These are phyloP conservation scores for Eupithecia inturbata DNA, from an alignment of 2,888 invertebrate genomes.

Conservation along the genomic window DNA sequence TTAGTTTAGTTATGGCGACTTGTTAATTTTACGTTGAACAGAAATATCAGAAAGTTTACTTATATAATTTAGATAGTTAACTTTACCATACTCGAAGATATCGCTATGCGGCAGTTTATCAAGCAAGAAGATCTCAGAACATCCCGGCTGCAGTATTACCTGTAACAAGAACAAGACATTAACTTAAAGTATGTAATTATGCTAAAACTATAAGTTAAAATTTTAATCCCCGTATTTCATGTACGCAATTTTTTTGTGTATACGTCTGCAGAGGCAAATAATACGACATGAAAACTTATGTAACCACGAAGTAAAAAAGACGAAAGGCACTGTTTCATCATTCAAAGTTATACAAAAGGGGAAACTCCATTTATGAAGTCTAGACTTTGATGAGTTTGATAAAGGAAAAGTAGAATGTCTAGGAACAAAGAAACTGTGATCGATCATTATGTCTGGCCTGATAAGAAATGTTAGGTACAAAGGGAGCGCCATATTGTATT, in stretches of 20 bases:
- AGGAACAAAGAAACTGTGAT: conserved; percentile 9
- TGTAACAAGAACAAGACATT: not conserved
- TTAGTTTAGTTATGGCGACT: no score
- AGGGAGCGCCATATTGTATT: not conserved
- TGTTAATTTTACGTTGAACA: not conserved
- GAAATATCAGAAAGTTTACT: not conserved
- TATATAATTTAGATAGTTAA: no score
- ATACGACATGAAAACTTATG: not conserved
- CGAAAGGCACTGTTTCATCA: not conserved
- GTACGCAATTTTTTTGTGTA: no score
- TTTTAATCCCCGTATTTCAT: no score
- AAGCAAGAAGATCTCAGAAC: not conserved
- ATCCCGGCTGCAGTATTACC: not conserved
- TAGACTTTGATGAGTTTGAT: not conserved
- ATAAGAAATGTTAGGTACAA: not conserved
- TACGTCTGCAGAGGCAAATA: not conserved
- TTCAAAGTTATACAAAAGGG: not conserved
- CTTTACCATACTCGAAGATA: not conserved
- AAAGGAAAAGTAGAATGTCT: conserved; percentile 8
- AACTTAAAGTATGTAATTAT: not conserved
- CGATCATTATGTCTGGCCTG: not conserved
- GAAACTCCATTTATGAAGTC: conserved; percentile 3
- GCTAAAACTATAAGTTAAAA: no score
- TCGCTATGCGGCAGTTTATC: not conserved
- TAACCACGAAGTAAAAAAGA: not conserved